A percentile compares a stretch with the other conserved stretches of the same genome.
Conservation (phyloP, 2,113 vertebrate species). For the Vanacampus margaritifer region DNA sequence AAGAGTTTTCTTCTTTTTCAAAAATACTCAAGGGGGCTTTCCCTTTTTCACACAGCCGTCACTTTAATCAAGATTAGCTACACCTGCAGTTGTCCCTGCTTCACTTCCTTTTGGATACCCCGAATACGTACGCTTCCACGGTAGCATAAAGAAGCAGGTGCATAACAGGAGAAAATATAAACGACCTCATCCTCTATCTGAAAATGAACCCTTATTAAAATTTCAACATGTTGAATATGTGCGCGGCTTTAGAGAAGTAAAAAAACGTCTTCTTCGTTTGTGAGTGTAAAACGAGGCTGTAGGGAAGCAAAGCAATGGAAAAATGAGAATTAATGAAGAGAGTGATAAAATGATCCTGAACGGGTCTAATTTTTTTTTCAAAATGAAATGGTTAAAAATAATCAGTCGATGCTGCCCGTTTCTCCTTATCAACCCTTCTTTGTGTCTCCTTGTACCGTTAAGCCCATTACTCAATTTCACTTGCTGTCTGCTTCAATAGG, state of each 20-base stretch:
- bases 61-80: constrained; percentile 38
- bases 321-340: constrained; percentile 38
- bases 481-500: constrained; percentile 40
- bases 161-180: constrained; percentile 28
- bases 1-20: constrained; percentile 31
- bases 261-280: constrained; percentile 24
- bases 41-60: constrained; percentile 22
- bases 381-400: constrained; percentile 58
- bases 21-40: constrained; percentile 29
- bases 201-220: constrained; percentile 58
- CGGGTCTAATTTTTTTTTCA: constrained; percentile 23
- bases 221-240: constrained; percentile 54
- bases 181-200: constrained; percentile 41
- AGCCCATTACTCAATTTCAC: constrained; percentile 56
- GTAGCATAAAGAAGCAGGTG: constrained; percentile 13
- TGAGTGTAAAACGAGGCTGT: constrained; percentile 21
- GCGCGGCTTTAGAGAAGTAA: constrained; percentile 28
- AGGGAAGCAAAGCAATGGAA: constrained; percentile 25
- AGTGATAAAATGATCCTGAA: constrained; percentile 36
- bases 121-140: background rate
- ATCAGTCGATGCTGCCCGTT: constrained; percentile 7
- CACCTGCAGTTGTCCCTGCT: constrained; percentile 16
- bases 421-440: constrained; percentile 51
- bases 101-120: constrained; percentile 15
- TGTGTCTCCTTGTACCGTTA: constrained; percentile 26